Conservation (phyloP, 2,113 vertebrate species). For the Callaeas wilsoni region DNA sequence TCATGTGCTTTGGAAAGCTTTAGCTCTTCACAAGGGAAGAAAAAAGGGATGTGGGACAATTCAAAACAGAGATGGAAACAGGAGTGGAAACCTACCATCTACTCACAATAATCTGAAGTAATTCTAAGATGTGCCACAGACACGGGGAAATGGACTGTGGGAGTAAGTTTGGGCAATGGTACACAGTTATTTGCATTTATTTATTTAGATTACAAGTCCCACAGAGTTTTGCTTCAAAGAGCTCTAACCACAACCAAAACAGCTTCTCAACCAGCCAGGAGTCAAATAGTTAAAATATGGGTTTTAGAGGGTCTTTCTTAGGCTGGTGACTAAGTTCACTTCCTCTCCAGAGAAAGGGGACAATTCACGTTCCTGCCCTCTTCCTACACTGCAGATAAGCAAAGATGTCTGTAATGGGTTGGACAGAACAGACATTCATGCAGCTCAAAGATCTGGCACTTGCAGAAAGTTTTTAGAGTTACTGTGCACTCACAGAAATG, state of each 20-base stretch:
- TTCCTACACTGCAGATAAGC: slow-evolving; percentile 41
- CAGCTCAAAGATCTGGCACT: neutral
- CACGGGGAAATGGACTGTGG: neutral
- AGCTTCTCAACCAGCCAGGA: neutral
- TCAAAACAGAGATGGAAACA: neutral
- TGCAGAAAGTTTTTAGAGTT: neutral
- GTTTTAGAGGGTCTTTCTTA: slow-evolving; percentile 33
- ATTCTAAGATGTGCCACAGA: neutral
- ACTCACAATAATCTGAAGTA: neutral
- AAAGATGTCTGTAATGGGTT: neutral
- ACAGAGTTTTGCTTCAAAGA: neutral
- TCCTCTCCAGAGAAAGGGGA: slow-evolving; percentile 30
- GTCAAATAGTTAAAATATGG: neutral
- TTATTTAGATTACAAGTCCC: neutral
- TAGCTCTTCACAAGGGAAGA: neutral
- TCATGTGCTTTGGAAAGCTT: neutral
- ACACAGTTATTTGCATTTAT: neutral
- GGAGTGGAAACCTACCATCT: neutral
- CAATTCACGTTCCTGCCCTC: slow-evolving; percentile 43
- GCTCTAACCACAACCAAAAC: neutral
- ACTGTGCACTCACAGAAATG: neutral
- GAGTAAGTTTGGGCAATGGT: neutral
- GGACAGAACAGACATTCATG: neutral
- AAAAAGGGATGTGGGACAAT: neutral
- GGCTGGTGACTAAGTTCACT: slow-evolving; percentile 12